Conservation (phyloP, 1,140 invertebrate genomes). For the Drosophila watanabei region DNA sequence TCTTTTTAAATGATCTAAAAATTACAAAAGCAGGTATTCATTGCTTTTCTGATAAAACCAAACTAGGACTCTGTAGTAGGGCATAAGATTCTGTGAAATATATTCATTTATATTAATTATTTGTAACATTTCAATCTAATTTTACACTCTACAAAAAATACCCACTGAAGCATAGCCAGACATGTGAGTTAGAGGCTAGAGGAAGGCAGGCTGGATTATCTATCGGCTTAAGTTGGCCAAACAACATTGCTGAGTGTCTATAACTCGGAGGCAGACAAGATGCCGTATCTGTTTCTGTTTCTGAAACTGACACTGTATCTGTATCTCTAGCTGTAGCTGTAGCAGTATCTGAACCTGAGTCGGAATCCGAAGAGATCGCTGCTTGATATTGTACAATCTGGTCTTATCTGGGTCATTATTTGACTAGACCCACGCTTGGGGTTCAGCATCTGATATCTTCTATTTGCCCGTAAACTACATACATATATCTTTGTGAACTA, state of each 20-base stretch:
- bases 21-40: background rate
- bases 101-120: background rate
- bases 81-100: background rate
- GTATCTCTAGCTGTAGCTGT: conserved; percentile 12
- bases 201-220: conserved; percentile 4
- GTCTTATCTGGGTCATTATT: conserved; percentile 71
- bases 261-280: conserved; percentile 9
- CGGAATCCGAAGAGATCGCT: conserved; percentile 15
- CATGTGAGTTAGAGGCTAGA: too few species aligned
- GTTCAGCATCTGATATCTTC: conserved; percentile 33
- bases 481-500: background rate
- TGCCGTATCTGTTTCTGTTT: conserved; percentile 34
- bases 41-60: too few species aligned
- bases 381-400: conserved; percentile 59
- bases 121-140: background rate
- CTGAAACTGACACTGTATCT: conserved; percentile 22
- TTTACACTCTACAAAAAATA: background rate
- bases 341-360: conserved; percentile 8
- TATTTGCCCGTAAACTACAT: conserved; percentile 1
- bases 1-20: background rate
- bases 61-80: background rate
- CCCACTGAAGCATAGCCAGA: conserved; percentile 22
- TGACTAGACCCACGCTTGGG: conserved; percentile 43
- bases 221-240: conserved; percentile 23
- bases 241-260: conserved; percentile 31